phyloP scores from a whole-genome alignment of 2,888 invertebrate species.

The Polylopha cassiicola region DNA sequence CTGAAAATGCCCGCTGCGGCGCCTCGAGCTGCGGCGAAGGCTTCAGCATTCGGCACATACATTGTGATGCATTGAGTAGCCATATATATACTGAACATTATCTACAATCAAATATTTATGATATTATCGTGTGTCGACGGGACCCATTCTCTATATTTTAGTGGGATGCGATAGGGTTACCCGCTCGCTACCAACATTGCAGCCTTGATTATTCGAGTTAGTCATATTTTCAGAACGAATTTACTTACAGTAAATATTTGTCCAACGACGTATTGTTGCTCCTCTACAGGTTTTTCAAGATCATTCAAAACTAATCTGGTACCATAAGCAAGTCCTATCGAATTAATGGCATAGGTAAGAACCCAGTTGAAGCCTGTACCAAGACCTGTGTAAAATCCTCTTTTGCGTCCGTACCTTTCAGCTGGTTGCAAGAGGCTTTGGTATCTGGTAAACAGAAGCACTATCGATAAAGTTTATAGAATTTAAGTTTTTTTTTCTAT shows the following conservation, averaged over 20 bases:
- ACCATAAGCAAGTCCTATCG: slow-evolving; percentile 83
- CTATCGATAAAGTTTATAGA: too few species aligned
- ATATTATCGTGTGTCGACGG: too few species aligned
- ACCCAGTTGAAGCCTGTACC: slow-evolving; percentile 80
- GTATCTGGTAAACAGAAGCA: slow-evolving; percentile 45
- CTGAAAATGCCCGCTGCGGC: slow-evolving; percentile 84
- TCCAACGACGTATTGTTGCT: too few species aligned
- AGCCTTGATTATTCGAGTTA: too few species aligned
- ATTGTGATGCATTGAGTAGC: slow-evolving; percentile 87
- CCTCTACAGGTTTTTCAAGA: slow-evolving; percentile 59
- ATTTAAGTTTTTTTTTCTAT: neutral
- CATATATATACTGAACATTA: slow-evolving; percentile 84
- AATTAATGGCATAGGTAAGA: slow-evolving; percentile 78
- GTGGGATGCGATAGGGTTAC: too few species aligned
- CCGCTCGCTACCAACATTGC: too few species aligned
- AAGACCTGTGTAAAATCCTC: slow-evolving; percentile 76
- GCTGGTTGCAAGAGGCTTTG: slow-evolving; percentile 65
- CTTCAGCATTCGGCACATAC: slow-evolving; percentile 85
- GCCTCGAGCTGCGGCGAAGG: slow-evolving; percentile 83
- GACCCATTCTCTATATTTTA: too few species aligned
- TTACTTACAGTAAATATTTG: too few species aligned
- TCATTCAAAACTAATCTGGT: slow-evolving; percentile 77
- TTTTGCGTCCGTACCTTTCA: slow-evolving; percentile 67
- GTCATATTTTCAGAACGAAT: neutral
- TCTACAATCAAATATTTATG: slow-evolving; percentile 64